phyloP scores from a whole-genome alignment of 2,888 invertebrate species.

The Yponomeuta evonymella region DNA sequence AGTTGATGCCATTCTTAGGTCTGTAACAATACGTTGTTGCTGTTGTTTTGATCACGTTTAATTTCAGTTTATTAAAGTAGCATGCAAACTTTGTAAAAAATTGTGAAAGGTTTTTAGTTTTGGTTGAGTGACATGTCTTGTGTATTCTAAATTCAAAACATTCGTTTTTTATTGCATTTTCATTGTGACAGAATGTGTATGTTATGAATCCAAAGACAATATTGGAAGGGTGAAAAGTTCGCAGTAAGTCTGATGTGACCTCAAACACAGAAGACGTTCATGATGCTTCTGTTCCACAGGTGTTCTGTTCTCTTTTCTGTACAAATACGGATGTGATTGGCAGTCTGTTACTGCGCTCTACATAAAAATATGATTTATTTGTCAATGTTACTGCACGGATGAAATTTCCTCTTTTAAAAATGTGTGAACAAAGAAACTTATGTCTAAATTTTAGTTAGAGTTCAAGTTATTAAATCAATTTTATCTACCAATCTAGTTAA shows the following conservation, averaged over 20 bases:
- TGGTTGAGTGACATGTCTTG: slow-evolving; percentile 26
- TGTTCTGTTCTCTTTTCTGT: not conserved
- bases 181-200: not conserved
- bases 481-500: not conserved
- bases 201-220: too few relatives aligned
- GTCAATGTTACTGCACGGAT: not conserved
- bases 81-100: slow-evolving; percentile 6
- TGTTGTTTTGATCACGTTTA: slow-evolving; percentile 11
- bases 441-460: not conserved
- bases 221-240: not conserved
- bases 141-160: not conserved
- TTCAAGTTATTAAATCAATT: not conserved
- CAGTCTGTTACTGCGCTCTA: not conserved
- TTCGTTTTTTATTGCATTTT: not conserved
- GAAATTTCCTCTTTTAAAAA: not conserved
- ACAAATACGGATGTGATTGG: not conserved
- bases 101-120: slow-evolving; percentile 42
- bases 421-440: not conserved
- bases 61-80: slow-evolving; percentile 8
- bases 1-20: slow-evolving; percentile 41
- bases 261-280: not conserved
- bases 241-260: not conserved
- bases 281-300: not conserved
- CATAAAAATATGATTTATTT: not conserved
- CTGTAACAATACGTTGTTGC: not conserved